Percentiles rank a stretch among this genome's conserved stretches.
These are phyloP conservation scores for Sebastes ruberrimus DNA, from an alignment of 2,797 vertebrate species.

Conservation along the genomic window DNA sequence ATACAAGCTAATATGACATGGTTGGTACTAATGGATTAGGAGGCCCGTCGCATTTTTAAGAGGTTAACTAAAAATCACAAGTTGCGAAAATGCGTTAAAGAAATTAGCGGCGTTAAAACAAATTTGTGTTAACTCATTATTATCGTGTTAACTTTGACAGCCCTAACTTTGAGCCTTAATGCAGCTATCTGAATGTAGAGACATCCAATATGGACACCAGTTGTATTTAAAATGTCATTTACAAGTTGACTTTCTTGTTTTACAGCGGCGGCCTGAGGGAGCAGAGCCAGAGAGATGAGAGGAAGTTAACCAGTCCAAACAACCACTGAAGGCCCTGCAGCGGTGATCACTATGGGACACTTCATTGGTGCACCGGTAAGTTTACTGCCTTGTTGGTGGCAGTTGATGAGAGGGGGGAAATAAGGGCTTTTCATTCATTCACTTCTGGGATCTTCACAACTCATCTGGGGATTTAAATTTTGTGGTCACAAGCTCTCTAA, in stretches of 20 bases:
- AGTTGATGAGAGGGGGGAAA: neutral
- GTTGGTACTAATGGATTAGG: no score
- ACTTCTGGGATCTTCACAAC: neutral
- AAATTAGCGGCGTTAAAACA: no score
- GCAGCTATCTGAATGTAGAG: neutral
- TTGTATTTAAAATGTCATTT: neutral
- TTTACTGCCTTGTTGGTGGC: constrained; percentile 35
- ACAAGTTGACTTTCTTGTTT: constrained; percentile 7
- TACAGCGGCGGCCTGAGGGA: constrained; percentile 24
- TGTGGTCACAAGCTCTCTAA: neutral
- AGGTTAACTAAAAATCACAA: no score
- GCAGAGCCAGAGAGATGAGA: neutral
- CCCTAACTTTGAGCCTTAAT: neutral
- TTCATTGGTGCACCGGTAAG: neutral
- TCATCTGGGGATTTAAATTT: neutral
- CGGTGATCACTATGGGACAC: neutral
- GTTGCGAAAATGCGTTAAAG: no score
- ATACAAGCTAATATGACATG: no score
- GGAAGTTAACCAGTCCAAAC: constrained; percentile 40
- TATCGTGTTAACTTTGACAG: no score
- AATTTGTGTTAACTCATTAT: no score
- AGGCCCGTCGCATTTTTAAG: no score
- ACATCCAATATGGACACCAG: neutral
- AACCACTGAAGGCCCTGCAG: constrained; percentile 38
- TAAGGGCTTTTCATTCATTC: constrained; percentile 1